These are phyloP conservation scores for Carcharodon carcharias DNA, from an alignment of 2,797 vertebrate species.

Conservation along the genomic window DNA sequence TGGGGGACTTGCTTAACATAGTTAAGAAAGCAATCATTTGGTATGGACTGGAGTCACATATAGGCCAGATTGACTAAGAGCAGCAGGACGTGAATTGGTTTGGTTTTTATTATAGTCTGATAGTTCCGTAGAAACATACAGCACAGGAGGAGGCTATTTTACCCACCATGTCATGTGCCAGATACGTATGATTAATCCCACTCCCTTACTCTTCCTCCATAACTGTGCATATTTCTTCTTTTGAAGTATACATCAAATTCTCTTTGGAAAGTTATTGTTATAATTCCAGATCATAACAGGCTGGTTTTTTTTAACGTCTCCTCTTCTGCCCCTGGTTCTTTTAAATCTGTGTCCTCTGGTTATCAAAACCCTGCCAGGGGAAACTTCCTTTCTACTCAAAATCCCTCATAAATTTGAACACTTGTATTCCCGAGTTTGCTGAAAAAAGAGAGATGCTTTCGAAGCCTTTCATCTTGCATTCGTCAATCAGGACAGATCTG, in stretches of 20 bases:
- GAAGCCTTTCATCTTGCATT: no score
- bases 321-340: neutral
- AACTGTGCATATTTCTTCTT: neutral
- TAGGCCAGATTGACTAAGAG: no score
- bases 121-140: no score
- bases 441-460: no score
- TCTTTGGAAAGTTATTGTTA: no score
- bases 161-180: neutral
- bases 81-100: no score
- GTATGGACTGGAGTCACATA: no score
- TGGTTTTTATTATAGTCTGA: no score
- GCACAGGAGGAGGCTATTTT: no score
- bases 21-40: no score
- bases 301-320: neutral
- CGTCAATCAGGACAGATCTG: no score
- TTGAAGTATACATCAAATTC: neutral
- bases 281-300: neutral
- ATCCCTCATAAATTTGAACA: neutral
- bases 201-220: neutral
- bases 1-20: no score
- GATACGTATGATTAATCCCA: neutral
- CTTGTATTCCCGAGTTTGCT: neutral
- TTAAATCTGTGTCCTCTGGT: neutral
- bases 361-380: neutral
- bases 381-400: neutral